These are phyloP conservation scores for Drusus annulatus DNA, from an alignment of 1,140 invertebrate genomes.

Conservation along the genomic window DNA sequence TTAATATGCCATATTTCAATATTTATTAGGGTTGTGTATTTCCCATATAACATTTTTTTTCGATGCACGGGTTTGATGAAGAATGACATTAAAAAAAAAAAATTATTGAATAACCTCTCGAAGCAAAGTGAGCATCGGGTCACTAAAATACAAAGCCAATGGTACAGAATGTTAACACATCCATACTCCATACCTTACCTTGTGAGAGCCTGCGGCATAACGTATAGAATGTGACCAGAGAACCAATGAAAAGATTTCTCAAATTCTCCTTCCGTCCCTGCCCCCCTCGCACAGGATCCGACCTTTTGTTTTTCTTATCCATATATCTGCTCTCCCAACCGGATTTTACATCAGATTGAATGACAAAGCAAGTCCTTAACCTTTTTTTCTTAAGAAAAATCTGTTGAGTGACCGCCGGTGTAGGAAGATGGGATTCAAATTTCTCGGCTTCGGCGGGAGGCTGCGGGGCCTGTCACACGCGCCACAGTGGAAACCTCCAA, in stretches of 20 bases:
- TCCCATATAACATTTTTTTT: too few species aligned
- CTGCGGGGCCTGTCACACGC: neutral
- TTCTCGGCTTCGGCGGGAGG: neutral
- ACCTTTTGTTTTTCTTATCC: slow-evolving; percentile 35
- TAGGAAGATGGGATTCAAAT: slow-evolving; percentile 9
- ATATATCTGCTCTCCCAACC: slow-evolving; percentile 22
- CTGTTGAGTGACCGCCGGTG: slow-evolving; percentile 3
- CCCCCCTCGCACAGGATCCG: neutral
- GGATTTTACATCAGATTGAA: slow-evolving; percentile 30
- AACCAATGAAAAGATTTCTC: neutral
- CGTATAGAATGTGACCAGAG: slow-evolving; percentile 3
- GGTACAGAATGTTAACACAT: neutral
- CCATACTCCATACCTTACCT: neutral
- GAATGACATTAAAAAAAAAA: too few species aligned
- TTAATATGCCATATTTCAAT: too few species aligned
- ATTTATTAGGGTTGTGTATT: too few species aligned
- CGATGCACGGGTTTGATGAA: too few species aligned
- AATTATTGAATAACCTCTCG: too few species aligned
- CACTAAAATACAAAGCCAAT: too few species aligned
- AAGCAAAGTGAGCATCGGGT: too few species aligned
- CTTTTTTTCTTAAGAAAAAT: slow-evolving; percentile 18
- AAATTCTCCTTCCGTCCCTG: neutral
- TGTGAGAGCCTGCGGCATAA: neutral
- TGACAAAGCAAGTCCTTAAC: slow-evolving; percentile 35
- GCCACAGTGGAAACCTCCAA: neutral